A percentile compares a stretch with the other conserved stretches of the same genome.
Evolutionary conservation across 1,140 invertebrate species (phyloP).

Genomic region (Brachionus sp.): DNA sequence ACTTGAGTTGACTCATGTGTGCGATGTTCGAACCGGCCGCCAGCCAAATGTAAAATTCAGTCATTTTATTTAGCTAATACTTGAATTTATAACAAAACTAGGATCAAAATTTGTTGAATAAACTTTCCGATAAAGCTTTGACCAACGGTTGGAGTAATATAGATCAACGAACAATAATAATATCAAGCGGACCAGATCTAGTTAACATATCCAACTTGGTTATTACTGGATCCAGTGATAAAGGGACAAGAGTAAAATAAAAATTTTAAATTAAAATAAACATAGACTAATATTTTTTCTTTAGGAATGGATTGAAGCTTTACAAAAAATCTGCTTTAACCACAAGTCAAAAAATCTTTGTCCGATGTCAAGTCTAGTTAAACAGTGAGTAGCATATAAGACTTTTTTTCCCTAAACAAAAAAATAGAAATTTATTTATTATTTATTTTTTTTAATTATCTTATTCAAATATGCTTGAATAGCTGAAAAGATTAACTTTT

Average conservation of each 20-base stretch:
- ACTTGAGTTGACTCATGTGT: slow-evolving; percentile 92
- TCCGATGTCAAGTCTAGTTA: slow-evolving; percentile 87
- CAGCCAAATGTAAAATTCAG: slow-evolving; percentile 70
- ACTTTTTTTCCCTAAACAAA: neutral
- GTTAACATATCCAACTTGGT: slow-evolving; percentile 98
- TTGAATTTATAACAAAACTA: neutral
- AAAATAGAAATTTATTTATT: neutral
- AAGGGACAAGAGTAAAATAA: slow-evolving; percentile 73
- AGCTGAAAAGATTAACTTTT: slow-evolving; percentile 67
- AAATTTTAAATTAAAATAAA: slow-evolving; percentile 49
- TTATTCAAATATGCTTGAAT: too few relatives aligned
- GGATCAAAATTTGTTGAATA: slow-evolving; percentile 44
- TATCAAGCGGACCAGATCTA: slow-evolving; percentile 97
- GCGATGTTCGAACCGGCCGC: slow-evolving; percentile 84
- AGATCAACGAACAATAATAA: slow-evolving; percentile 91
- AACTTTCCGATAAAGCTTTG: slow-evolving; percentile 42
- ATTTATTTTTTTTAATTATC: neutral
- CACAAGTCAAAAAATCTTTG: slow-evolving; percentile 93
- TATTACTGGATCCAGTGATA: slow-evolving; percentile 84
- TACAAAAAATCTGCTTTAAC: slow-evolving; percentile 87
- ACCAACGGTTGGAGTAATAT: slow-evolving; percentile 65
- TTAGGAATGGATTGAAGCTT: slow-evolving; percentile 83
- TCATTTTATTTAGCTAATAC: neutral
- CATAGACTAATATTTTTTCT: slow-evolving; percentile 51
- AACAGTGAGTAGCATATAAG: slow-evolving; percentile 67